Percentiles rank a stretch among this genome's conserved stretches.
These are phyloP conservation scores for Nephrotoma appendiculata DNA, from an alignment of 2,888 invertebrate species.

Conservation along the genomic window DNA sequence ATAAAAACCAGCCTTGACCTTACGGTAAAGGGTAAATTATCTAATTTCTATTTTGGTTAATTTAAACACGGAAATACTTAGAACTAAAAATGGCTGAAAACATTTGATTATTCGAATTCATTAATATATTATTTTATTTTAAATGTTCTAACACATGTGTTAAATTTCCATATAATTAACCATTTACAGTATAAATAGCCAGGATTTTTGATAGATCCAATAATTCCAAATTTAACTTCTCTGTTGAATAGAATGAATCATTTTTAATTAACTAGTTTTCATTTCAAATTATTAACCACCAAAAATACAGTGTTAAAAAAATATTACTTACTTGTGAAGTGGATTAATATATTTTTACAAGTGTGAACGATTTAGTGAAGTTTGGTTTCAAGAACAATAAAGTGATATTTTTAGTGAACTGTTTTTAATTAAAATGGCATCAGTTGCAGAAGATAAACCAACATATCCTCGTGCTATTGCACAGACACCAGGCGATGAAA, in stretches of 20 bases:
- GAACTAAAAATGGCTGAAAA: background rate
- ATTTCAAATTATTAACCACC: background rate
- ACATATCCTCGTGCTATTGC: background rate
- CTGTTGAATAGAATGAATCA: background rate
- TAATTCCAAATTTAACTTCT: background rate
- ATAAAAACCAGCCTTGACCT: too few species aligned
- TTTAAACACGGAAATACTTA: background rate
- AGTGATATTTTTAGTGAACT: background rate
- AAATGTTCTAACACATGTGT: background rate
- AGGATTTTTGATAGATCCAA: background rate
- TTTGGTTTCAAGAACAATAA: background rate
- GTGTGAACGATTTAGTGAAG: background rate
- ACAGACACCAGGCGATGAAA: slow-evolving; percentile 31
- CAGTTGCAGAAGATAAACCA: background rate
- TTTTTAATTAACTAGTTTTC: background rate
- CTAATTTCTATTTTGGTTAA: background rate
- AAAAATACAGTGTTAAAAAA: too few species aligned
- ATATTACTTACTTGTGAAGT: too few species aligned
- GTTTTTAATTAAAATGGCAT: background rate
- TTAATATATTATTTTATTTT: background rate
- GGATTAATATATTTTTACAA: background rate
- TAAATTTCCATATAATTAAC: background rate
- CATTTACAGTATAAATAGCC: background rate
- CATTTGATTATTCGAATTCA: background rate
- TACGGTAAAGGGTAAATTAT: too few species aligned